These are phyloP conservation scores for Holothuria scabra DNA, from an alignment of 53 echinoderm and acorn worm genomes.

Conservation along the genomic window DNA sequence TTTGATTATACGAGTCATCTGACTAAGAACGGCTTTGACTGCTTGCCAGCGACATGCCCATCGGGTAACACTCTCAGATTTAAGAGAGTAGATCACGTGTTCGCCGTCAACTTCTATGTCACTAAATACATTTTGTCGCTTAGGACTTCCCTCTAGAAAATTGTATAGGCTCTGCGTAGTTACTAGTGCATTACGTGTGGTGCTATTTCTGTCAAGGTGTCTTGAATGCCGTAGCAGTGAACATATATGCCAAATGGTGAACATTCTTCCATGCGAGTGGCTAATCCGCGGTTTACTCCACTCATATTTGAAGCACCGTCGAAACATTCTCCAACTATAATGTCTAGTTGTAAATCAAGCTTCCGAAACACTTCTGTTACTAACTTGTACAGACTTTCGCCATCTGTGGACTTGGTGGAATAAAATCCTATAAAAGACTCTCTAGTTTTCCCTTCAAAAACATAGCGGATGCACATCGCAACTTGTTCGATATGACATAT, in stretches of 20 bases:
- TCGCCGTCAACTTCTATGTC: too few species aligned
- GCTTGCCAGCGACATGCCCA: conserved; percentile 33
- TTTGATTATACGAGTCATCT: too few species aligned
- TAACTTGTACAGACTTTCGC: conserved; percentile 14
- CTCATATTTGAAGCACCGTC: conserved; percentile 24
- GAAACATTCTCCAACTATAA: conserved; percentile 34
- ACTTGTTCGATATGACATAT: too few species aligned
- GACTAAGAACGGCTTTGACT: neutral
- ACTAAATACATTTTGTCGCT: too few species aligned
- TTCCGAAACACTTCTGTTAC: conserved; percentile 15
- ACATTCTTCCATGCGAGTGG: conserved; percentile 7
- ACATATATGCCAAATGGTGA: too few species aligned
- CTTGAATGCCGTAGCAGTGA: conserved; percentile 49
- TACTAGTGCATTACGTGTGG: conserved; percentile 26
- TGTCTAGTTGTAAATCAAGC: conserved; percentile 33
- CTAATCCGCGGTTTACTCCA: conserved; percentile 32
- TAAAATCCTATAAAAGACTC: too few species aligned
- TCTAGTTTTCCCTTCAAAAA: too few species aligned
- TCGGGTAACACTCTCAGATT: too few species aligned
- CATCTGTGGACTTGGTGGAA: too few species aligned
- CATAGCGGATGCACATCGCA: too few species aligned
- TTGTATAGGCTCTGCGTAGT: conserved; percentile 41
- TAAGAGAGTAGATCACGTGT: too few species aligned
- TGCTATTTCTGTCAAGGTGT: conserved; percentile 17
- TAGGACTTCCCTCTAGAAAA: too few species aligned